These are phyloP conservation scores for Frankliniella intonsa DNA, from an alignment of 2,888 invertebrate species.

Conservation along the genomic window DNA sequence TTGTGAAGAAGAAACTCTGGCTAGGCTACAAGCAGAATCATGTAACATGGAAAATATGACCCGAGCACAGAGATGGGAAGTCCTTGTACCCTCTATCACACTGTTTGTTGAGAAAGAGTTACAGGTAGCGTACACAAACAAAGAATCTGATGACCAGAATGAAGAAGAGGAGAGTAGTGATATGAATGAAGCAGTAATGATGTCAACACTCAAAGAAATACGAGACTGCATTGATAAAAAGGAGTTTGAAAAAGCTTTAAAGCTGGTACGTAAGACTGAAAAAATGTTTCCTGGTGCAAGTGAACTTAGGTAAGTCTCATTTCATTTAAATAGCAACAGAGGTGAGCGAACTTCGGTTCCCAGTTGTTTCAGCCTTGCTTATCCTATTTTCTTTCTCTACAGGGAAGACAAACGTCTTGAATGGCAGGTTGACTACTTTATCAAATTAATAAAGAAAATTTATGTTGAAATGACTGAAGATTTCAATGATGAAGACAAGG, in stretches of 20 bases:
- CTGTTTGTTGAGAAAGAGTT: background rate
- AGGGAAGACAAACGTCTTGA: conserved; percentile 5
- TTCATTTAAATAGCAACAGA: no score
- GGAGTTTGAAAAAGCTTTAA: background rate
- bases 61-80: background rate
- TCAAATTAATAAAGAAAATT: background rate
- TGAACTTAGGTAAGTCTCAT: background rate
- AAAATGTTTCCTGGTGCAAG: background rate
- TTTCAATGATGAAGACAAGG: background rate
- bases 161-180: background rate
- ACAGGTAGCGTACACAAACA: background rate
- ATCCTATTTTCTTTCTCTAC: background rate
- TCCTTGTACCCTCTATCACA: background rate
- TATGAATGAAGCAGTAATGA: background rate
- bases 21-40: conserved; percentile 5
- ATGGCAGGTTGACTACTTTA: conserved; percentile 15
- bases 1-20: background rate
- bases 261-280: background rate
- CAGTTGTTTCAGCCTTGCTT: no score
- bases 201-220: background rate
- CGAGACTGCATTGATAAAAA: background rate
- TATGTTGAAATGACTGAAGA: conserved; percentile 16
- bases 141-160: background rate
- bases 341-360: no score
- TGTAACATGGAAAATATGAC: background rate